These are phyloP conservation scores for Sminthurides bifidus DNA, from an alignment of 1,140 invertebrate species.

Conservation along the genomic window DNA sequence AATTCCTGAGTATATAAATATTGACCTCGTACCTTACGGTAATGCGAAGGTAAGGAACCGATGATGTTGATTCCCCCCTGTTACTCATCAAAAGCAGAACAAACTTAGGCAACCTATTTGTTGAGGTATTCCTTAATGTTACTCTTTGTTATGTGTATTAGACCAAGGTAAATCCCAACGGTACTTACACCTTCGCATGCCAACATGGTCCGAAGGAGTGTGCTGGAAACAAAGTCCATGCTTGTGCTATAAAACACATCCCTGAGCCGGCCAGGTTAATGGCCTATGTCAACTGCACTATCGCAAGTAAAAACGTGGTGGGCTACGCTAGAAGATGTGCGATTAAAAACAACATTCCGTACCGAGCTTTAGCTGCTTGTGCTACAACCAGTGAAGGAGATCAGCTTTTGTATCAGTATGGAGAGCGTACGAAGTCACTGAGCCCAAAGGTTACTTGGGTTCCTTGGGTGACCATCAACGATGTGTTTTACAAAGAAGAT, in stretches of 20 bases:
- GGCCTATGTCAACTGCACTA: constrained; percentile 16
- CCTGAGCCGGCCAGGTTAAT: neutral
- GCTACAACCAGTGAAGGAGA: constrained; percentile 9
- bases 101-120: neutral
- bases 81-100: neutral
- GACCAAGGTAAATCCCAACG: neutral
- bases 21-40: constrained; percentile 58
- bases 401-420: constrained; percentile 2
- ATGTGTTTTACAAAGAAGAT: constrained; percentile 10
- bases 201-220: constrained; percentile 25
- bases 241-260: constrained; percentile 19
- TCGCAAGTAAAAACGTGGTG: neutral
- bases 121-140: neutral
- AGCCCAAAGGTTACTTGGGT: constrained; percentile 15
- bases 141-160: neutral
- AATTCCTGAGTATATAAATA: constrained; percentile 40
- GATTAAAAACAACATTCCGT: constrained; percentile 8
- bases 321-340: constrained; percentile 10
- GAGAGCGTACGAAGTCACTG: constrained; percentile 12
- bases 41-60: constrained; percentile 44
- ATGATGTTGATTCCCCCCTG: neutral
- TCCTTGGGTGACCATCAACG: constrained; percentile 23
- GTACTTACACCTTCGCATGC: constrained; percentile 10
- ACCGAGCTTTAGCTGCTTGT: constrained; percentile 8
- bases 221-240: constrained; percentile 18